These are phyloP conservation scores for Acanthopleura granulata DNA, from an alignment of 2,888 invertebrate species.

Conservation along the genomic window DNA sequence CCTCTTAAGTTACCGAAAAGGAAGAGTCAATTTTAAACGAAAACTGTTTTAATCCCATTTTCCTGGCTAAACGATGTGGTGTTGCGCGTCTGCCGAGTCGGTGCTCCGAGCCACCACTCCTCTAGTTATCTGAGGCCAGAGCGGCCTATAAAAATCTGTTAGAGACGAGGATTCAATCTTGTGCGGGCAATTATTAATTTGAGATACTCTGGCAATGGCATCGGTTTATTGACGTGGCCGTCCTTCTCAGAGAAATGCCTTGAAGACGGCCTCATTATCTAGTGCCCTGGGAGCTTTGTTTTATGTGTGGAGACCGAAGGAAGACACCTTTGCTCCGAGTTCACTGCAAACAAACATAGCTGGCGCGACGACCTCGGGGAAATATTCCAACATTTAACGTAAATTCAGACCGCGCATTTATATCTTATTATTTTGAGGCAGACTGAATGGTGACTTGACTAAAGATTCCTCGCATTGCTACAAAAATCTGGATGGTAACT, in stretches of 20 bases:
- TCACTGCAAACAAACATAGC: neutral
- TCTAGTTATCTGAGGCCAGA: too few species aligned
- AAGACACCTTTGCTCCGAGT: neutral
- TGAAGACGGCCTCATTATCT: constrained; percentile 5
- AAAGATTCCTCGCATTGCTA: too few species aligned
- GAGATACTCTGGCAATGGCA: neutral
- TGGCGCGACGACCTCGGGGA: neutral
- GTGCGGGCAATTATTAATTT: neutral
- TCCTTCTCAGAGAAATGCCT: neutral
- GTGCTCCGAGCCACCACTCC: too few species aligned
- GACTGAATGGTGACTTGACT: too few species aligned
- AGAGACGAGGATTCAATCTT: neutral
- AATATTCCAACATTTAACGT: too few species aligned
- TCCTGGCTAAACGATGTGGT: neutral
- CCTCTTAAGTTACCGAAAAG: constrained; percentile 2
- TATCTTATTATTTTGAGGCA: too few species aligned
- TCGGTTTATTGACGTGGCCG: neutral
- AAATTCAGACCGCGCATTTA: too few species aligned
- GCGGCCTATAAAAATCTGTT: too few species aligned
- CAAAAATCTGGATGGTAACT: too few species aligned
- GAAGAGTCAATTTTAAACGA: neutral
- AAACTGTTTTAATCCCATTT: constrained; percentile 5
- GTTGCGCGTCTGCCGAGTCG: neutral
- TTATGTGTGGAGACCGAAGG: neutral
- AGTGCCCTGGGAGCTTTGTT: neutral